Conservation (phyloP, 2,797 vertebrate species). For the Takifugu ocellatus region DNA sequence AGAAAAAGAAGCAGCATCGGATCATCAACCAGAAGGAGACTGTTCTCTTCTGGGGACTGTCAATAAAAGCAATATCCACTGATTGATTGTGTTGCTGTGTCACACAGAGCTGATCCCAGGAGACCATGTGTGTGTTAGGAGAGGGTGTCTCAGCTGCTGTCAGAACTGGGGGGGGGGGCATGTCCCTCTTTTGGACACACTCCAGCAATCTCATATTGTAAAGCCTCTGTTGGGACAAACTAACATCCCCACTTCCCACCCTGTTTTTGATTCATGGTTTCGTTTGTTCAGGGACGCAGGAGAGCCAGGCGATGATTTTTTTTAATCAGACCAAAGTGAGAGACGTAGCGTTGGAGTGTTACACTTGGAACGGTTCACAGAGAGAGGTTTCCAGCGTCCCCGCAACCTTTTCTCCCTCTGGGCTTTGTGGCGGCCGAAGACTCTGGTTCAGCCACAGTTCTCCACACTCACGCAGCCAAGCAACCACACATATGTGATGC, state of each 20-base stretch:
- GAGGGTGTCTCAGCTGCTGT: constrained; percentile 61
- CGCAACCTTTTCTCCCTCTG: constrained; percentile 17
- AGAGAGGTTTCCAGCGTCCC: constrained; percentile 22
- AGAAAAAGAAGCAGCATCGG: constrained; percentile 11
- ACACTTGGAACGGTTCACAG: constrained; percentile 36
- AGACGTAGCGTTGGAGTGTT: constrained; percentile 54
- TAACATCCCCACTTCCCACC: constrained; percentile 47
- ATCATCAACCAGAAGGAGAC: constrained; percentile 64
- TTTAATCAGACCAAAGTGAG: constrained; percentile 63
- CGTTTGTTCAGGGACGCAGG: constrained; percentile 58
- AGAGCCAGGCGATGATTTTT: constrained; percentile 48
- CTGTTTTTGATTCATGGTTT: constrained; percentile 49
- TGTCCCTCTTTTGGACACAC: constrained; percentile 57
- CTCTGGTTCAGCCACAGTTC: constrained; percentile 43
- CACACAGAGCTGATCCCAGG: constrained; percentile 50
- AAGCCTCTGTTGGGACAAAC: constrained; percentile 52
- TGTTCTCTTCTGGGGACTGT: constrained; percentile 64
- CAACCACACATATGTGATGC: constrained; percentile 7
- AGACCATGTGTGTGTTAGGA: constrained; percentile 33
- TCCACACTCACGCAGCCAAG: constrained; percentile 28
- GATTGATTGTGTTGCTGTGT: constrained; percentile 77
- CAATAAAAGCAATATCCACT: constrained; percentile 75
- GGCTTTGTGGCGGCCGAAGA: constrained; percentile 33
- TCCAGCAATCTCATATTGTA: constrained; percentile 62
- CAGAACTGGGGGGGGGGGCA: constrained; percentile 53